Base-by-base conservation (phyloP, 2,888 invertebrate genomes). In the Oscheius myriophilus region DNA sequence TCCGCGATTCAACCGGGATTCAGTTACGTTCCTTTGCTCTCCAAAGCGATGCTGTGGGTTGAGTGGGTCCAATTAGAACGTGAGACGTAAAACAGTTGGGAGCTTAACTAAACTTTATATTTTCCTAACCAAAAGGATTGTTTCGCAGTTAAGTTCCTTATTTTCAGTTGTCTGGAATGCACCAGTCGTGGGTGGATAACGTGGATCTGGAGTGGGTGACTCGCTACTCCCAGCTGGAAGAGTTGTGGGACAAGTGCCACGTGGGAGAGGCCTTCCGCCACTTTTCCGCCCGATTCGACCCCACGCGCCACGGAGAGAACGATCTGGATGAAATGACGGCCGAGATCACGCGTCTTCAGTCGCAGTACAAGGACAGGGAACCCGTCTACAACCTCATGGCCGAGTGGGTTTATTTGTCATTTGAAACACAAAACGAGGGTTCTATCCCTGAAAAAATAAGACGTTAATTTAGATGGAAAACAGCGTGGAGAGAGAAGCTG, bases 201-300 rank as follows among this genome's bases (percentile, higher is more conserved):
- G 43, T 52, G 54, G 61, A 67, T 26, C 33, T 67, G 14, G 45
- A 51, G 18, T 67, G 67, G 67, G 42, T 23, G 14, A 33, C 42
- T 0, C 52, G 39, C 16, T 67, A 67, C 41, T 52, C 26, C 14
- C 45, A 43, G 12, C 23, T 67, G 41, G 21, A 54, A 23, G 67
- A 59, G 12, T 53, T 67, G 12, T 67, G 67, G 67, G 51, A 45
- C 33, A 51, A 51, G 16, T 67, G 67, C 33, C 59, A 52, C n/a
- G 33, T 61, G 23, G 45, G 53, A 6, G 18, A 11, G 18, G 61
- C 49, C 41, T 51, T 61, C 16, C 49, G 67, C 12, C 39, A 18
- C 25, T 67, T 39, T 39, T 9, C 39, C 3, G 2, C 61, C 1
- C 41, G 23, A 4, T 67, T 67, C 23, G 61, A 67, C 23, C 67